Evolutionary conservation across 2,797 vertebrate genomes (phyloP).

Genomic region (Sparus aurata): DNA sequence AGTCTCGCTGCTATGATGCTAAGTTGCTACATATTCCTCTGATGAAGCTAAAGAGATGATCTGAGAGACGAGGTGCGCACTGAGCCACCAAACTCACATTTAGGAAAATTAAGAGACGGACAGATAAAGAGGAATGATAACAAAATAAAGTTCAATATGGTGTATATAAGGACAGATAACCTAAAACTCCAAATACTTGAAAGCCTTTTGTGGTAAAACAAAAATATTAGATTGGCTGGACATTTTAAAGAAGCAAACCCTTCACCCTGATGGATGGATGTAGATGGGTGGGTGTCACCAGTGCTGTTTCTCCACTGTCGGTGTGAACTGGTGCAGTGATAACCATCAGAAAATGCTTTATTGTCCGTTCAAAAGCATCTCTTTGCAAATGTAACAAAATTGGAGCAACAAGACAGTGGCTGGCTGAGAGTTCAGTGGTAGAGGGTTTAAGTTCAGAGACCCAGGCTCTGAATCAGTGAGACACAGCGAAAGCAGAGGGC

Average conservation of each 20-base stretch:
- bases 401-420: slow-evolving; percentile 32
- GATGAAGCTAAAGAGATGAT: slow-evolving; percentile 1
- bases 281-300: slow-evolving; percentile 3
- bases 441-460: slow-evolving; percentile 66
- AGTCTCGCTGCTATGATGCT: not conserved
- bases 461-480: slow-evolving; percentile 77
- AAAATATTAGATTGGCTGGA: not conserved
- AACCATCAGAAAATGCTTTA: slow-evolving; percentile 27
- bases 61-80: not conserved
- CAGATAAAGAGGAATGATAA: slow-evolving; percentile 52
- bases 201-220: slow-evolving; percentile 2
- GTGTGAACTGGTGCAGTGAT: slow-evolving; percentile 21
- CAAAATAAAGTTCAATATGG: slow-evolving; percentile 14
- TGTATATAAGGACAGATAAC: not conserved
- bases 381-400: slow-evolving; percentile 12
- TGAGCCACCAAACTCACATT: not conserved
- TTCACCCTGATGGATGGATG: slow-evolving; percentile 1
- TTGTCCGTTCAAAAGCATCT: slow-evolving; percentile 56
- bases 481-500: slow-evolving; percentile 89
- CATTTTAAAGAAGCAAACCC: not conserved
- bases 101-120: slow-evolving; percentile 2
- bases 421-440: slow-evolving; percentile 5
- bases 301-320: slow-evolving; percentile 3
- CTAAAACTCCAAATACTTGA: not conserved
- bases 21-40: slow-evolving; percentile 21